Base-by-base conservation (phyloP, 2,113 vertebrate species). In the Oxygymnocypris stewartii region DNA sequence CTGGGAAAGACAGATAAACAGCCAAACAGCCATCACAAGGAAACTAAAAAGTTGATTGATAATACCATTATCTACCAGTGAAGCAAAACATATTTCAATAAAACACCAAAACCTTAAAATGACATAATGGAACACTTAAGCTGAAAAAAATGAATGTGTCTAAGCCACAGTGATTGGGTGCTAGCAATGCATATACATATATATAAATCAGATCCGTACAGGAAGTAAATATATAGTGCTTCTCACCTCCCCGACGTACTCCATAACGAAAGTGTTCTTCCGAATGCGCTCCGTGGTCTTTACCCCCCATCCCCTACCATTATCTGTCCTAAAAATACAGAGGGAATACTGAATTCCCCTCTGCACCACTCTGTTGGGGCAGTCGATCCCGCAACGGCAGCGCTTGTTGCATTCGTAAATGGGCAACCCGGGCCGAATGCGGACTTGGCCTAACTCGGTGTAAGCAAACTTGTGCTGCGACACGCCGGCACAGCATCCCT, bases 221-320 rank as follows among this genome's bases (percentile, higher is more conserved):
- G 12, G 47, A 49, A 49, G 47, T 49, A 49, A 49, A 49, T 1
- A 4, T 49, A 49, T 14, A 14, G 47, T 10, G 42, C 61, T 40
- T 67, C 90, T 89, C 93, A 96, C 96, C 96, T 96, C 95, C 11
- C 96, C 95, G 31, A 96, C 94, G 47, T 96, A 96, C 89, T 96
- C 96, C 95, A 96, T 96, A 88, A 96, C 95, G 69, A 96, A 96
- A 92, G 93, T 95, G 93, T 95, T 94, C 91, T 94, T 95, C 65
- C 94, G 94, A 87, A 96, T 96, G 88, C 94, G 95, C 91, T 96
- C 93, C 86, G 96, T 89, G 0, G 96, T 95, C 40, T 95, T 93
- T 10, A 96, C 96, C 0, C 96, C 96, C 96, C 96, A 97, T 73
- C 96, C 96, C 1, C 95, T 94, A 4, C 94, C 96, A 16, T 96